Evolutionary conservation across 2,888 invertebrate species (phyloP), one percentile per base, ranked within the genome.

Genomic region (Apodemia duryi): DNA sequence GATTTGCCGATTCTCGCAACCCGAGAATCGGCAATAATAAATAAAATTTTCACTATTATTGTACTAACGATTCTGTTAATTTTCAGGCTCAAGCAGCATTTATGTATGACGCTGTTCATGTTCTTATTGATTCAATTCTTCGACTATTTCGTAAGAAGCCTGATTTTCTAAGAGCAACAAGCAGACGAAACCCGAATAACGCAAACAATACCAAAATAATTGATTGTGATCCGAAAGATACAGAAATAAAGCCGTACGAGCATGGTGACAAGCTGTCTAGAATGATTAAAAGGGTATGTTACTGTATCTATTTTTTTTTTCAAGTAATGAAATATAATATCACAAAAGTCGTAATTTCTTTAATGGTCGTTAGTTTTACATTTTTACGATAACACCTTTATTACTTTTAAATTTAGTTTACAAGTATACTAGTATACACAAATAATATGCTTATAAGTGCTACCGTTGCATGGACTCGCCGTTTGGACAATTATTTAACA

Each of bases 71-170:
- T 46, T 13, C 13, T 5, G 46, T 46, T 9, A 43, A 2, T 52
- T 60, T 49, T 69, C 83, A 97, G 97, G 97, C 98, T 5, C 96
- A 98, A 86, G 97, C 98, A 0, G 98, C 98, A 1, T 93, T 99
- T 71, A 97, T 98, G 95, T 98, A 97, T 84, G 99, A 99, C 80
- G 97, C 97, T 0, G 96, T 98, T 9, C 95, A 96, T 78, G 97
- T 98, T 0, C 92, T 98, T 54, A 94, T 97, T 35, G 97, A 97
- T 79, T 96, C 97, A n/a, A 96, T 98, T 76, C 94, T 95, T 78
- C 96, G 96, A 78, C 93, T 98, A 73, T 84, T 97, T 65, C 93
- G 95, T 73, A 96, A 96, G 87, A 97, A 96, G 78, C 95, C 96
- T 2, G 97, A 97, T 73, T 92, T 95, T 67, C 94, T 96, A 78